A percentile compares a stretch with the other conserved stretches of the same genome.
Evolutionary conservation across 2,888 invertebrate species (phyloP).

Genomic region (Tortricodes alternella): DNA sequence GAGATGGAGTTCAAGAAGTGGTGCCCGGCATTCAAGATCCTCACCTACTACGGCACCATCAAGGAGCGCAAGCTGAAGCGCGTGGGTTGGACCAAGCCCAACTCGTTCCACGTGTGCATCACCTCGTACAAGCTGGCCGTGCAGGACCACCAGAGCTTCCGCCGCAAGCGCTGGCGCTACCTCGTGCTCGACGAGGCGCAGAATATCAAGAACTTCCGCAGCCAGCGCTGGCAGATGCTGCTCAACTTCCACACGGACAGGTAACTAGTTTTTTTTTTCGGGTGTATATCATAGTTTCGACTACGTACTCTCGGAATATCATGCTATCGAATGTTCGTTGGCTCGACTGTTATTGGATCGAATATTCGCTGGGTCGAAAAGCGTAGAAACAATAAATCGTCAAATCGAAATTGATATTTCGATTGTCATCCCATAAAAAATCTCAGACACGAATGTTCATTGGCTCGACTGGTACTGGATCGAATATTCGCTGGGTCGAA

Average conservation of each 20-base stretch:
- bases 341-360: too few species aligned
- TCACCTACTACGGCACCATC: constrained; percentile 98
- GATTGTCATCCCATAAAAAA: too few species aligned
- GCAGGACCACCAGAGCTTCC: constrained; percentile 98
- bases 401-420: too few species aligned
- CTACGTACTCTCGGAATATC: too few species aligned
- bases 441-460: too few species aligned
- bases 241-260: constrained; percentile 96
- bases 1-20: constrained; percentile 99
- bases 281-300: too few species aligned
- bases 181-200: constrained; percentile 99
- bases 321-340: too few species aligned
- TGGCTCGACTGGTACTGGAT: too few species aligned
- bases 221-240: constrained; percentile 98
- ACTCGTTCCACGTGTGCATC: constrained; percentile 99
- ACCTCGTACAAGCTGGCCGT: constrained; percentile 99
- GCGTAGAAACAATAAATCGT: too few species aligned
- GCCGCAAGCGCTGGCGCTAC: constrained; percentile 99
- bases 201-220: constrained; percentile 99
- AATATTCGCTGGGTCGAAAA: too few species aligned
- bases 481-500: too few species aligned
- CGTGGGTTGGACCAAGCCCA: constrained; percentile 98
- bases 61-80: constrained; percentile 96
- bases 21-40: constrained; percentile 99
- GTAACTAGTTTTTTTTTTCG: too few species aligned